A percentile compares a stretch with the other conserved stretches of the same genome.
Evolutionary conservation across 2,888 invertebrate genomes (phyloP).

Genomic region (Coelinius sp.): DNA sequence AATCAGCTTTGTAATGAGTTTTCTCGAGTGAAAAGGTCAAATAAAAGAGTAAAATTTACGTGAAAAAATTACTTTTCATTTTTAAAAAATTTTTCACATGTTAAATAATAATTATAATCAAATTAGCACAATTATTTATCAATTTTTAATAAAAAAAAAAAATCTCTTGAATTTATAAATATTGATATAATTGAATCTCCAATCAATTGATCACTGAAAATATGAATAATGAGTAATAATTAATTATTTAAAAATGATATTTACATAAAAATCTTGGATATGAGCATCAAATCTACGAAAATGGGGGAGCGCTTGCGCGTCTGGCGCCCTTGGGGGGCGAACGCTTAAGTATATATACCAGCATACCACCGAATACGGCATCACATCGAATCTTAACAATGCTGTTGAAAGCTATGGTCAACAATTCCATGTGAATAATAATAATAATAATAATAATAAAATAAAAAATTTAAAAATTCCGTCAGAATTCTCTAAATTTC

Average conservation of each 20-base stretch:
- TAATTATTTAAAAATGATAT: background rate
- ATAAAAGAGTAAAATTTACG: background rate
- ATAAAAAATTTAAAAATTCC: background rate
- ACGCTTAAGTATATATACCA: slow-evolving; percentile 50
- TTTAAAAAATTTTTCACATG: too few relatives aligned
- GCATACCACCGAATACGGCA: slow-evolving; percentile 48
- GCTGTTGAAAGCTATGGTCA: slow-evolving; percentile 39
- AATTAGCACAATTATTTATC: too few relatives aligned
- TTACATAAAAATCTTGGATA: slow-evolving; percentile 11
- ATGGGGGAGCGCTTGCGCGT: slow-evolving; percentile 45
- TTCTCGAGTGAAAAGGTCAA: slow-evolving; percentile 13
- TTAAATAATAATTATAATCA: too few relatives aligned
- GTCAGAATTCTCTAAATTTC: background rate
- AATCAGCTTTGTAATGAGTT: slow-evolving; percentile 26
- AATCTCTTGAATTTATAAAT: background rate
- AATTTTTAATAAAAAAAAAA: too few relatives aligned
- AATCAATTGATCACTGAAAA: too few relatives aligned
- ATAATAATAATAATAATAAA: background rate
- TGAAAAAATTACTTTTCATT: background rate
- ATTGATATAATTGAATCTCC: too few relatives aligned
- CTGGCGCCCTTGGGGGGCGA: slow-evolving; percentile 30
- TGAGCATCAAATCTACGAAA: background rate
- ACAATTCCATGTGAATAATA: slow-evolving; percentile 6
- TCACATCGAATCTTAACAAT: slow-evolving; percentile 52
- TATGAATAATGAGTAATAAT: too few relatives aligned